Conservation (phyloP, 2,888 invertebrate genomes). For the Rhopalosiphum nymphaeae region DNA sequence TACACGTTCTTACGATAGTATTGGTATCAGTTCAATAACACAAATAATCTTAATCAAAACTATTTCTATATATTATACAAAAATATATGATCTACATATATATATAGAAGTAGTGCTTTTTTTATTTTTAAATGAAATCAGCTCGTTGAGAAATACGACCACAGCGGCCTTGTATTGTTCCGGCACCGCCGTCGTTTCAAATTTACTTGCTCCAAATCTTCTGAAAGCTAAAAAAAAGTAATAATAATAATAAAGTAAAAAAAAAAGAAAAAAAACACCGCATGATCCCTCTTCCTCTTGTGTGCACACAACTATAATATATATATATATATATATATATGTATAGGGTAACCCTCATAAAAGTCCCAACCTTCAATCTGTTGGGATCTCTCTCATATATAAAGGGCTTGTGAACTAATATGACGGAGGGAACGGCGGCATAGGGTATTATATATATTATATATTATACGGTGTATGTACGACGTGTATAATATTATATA, state of each 20-base stretch:
- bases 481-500: conserved; percentile 12
- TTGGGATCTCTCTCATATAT: conserved; percentile 29
- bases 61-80: neutral
- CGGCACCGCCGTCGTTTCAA: neutral
- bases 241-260: conserved; percentile 36
- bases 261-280: neutral
- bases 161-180: conserved; percentile 32
- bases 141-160: conserved; percentile 22
- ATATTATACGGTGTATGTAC: neutral
- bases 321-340: neutral
- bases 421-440: neutral
- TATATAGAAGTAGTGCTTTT: neutral
- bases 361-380: conserved; percentile 55
- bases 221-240: conserved; percentile 18
- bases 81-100: neutral
- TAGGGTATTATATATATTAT: conserved; percentile 19
- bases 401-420: conserved; percentile 58
- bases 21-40: neutral
- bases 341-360: conserved; percentile 36
- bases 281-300: conserved; percentile 47
- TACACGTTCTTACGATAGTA: neutral
- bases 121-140: neutral
- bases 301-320: neutral
- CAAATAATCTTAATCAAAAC: neutral
- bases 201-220: conserved; percentile 42